Evolutionary conservation across 2,888 invertebrate genomes (phyloP), one percentile per base, ranked within the genome.

Genomic region (Agrilus mali): DNA sequence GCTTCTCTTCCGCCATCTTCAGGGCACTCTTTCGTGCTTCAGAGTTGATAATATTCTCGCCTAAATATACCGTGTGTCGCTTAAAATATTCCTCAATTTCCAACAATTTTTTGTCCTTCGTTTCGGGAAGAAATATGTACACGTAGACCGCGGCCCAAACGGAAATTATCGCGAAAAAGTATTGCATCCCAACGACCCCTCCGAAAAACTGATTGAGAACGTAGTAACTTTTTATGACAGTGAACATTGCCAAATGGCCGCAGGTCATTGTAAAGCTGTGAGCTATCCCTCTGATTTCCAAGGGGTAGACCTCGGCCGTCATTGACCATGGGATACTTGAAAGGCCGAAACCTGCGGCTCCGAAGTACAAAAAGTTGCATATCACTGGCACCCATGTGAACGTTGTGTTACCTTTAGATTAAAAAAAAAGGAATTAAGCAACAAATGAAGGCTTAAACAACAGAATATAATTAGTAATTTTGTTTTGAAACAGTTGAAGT

Each of bases 301-400:
- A 64, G 1, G 72, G 72, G 51, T 70, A 72, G 12, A 72, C 54
- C 59, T 72, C 72, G 0, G 72, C 72, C 1, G 70, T 71, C 70
- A 72, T 69, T 20, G 71, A 70, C 72, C 72, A 72, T 1, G 72
- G 72, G 17, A 72, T 69, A 10, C 68, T 69, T 33, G 71, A 55
- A 53, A 71, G 58, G 2, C 72, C 72, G 20, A 71, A 60, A 65
- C 70, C 70, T 17, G 69, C 68, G 2, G 69, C 62, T 47, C 67
- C 67, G 5, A 72, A 70, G 51, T 70, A 72, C 1, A 68, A 52
- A 31, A 72, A 47, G 12, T 72, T 55, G 43, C 70, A 68, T 0
- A 61, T 42, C 1, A 71, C 66, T 5, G 71, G 69, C 5, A 68
- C 53, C 51, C 52, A 55, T 36, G 47, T 52, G 31, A 52, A 46